A percentile compares a stretch with the other conserved stretches of the same genome.
Conservation (phyloP, 2,888 invertebrate genomes). For the Chymomyza caudatula region DNA sequence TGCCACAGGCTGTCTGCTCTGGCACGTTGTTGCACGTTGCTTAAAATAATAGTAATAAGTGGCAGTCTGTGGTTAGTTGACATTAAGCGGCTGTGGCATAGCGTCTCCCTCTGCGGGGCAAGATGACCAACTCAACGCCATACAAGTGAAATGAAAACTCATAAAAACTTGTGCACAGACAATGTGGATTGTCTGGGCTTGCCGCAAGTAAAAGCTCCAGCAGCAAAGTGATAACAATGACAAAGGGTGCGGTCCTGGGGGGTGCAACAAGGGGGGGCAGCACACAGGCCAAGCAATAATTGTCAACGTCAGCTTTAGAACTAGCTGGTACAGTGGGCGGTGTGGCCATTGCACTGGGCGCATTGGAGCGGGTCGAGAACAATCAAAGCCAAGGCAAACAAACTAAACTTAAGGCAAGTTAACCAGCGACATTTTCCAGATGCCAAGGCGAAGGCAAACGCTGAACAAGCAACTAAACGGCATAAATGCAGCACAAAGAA, state of each 20-base stretch:
- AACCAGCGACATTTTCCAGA: constrained; percentile 68
- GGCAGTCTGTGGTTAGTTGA: constrained; percentile 52
- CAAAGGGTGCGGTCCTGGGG: no score
- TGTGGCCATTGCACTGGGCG: background rate
- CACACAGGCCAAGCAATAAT: constrained; percentile 55
- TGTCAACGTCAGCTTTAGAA: constrained; percentile 49
- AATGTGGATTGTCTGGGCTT: constrained; percentile 33
- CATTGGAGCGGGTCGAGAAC: constrained; percentile 12
- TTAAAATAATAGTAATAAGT: constrained; percentile 60
- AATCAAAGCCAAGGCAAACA: constrained; percentile 57
- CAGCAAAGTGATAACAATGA: constrained; percentile 31
- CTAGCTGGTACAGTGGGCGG: constrained; percentile 29
- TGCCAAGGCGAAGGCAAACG: constrained; percentile 52
- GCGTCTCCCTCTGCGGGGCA: background rate
- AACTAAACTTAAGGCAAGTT: constrained; percentile 69
- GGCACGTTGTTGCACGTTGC: constrained; percentile 62
- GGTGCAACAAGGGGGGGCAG: constrained; percentile 4
- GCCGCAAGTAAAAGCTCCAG: constrained; percentile 22
- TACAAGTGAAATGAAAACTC: constrained; percentile 51
- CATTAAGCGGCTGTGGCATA: background rate
- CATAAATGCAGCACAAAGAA: constrained; percentile 39
- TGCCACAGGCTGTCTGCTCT: background rate
- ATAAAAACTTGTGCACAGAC: constrained; percentile 53
- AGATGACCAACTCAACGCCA: background rate
- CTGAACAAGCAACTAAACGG: constrained; percentile 63